Percentiles rank a stretch among this genome's conserved stretches.
phyloP scores from a whole-genome alignment of 2,888 invertebrate genomes.

The Cryptocheilus praepositus region DNA sequence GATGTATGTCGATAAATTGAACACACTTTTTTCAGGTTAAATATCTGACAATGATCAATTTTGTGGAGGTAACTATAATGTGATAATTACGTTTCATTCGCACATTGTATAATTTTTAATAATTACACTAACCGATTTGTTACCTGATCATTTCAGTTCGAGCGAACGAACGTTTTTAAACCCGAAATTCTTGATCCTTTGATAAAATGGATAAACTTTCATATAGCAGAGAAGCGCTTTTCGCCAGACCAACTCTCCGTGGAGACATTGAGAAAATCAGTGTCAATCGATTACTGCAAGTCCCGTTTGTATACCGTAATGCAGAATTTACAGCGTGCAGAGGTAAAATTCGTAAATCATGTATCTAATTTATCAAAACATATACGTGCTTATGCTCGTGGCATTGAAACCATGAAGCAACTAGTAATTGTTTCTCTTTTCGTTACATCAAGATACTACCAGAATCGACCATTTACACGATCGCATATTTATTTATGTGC shows the following conservation, averaged over 20 bases:
- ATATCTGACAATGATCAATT: too few species aligned
- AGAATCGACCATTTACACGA: constrained; percentile 10
- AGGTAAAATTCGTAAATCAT: constrained; percentile 20
- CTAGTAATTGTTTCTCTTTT: not conserved
- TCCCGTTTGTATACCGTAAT: constrained; percentile 4
- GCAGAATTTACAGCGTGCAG: not conserved
- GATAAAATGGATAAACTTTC: constrained; percentile 30
- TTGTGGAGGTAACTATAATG: too few species aligned
- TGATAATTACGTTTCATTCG: too few species aligned
- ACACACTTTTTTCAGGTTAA: too few species aligned
- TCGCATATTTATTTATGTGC: constrained; percentile 43
- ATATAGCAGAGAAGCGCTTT: constrained; percentile 5
- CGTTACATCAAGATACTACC: constrained; percentile 20
- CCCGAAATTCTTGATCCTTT: constrained; percentile 27
- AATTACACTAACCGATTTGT: constrained; percentile 12
- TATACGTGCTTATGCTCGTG: not conserved
- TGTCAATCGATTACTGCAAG: not conserved
- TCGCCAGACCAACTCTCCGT: constrained; percentile 42
- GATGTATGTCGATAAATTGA: too few species aligned
- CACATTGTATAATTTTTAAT: too few species aligned
- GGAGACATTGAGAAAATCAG: constrained; percentile 18
- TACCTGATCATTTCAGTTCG: constrained; percentile 26
- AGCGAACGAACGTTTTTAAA: constrained; percentile 32
- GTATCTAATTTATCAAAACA: not conserved
- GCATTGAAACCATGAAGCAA: not conserved